Conservation (phyloP, 2,888 invertebrate genomes). For the Hetaerina titia region DNA sequence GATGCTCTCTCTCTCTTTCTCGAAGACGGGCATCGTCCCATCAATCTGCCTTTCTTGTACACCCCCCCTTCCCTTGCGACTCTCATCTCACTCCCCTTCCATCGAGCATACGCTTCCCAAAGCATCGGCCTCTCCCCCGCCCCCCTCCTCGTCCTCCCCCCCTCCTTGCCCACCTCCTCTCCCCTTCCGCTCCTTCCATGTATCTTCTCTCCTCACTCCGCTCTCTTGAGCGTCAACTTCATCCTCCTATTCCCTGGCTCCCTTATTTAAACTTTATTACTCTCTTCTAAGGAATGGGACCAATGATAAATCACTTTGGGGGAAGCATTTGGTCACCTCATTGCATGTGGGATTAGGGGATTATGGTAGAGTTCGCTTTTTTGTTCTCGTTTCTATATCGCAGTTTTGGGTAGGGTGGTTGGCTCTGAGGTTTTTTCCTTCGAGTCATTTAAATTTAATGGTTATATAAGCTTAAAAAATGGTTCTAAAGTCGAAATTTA, state of each 20-base stretch:
- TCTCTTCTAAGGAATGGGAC: background rate
- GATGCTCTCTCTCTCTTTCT: no score
- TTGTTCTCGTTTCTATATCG: background rate
- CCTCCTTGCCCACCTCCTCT: background rate
- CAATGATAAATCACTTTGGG: constrained; percentile 24
- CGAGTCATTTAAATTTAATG: background rate
- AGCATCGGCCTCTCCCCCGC: background rate
- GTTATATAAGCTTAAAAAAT: background rate
- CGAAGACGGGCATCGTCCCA: background rate
- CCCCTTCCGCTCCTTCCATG: background rate
- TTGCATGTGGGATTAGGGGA: constrained; percentile 13
- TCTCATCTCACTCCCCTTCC: no score
- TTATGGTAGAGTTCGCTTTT: background rate
- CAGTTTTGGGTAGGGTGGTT: background rate
- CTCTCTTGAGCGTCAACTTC: background rate
- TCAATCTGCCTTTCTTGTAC: background rate
- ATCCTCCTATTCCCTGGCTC: constrained; percentile 23
- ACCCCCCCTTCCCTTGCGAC: no score
- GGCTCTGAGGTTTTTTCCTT: background rate
- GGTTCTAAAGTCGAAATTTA: background rate
- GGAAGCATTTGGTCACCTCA: constrained; percentile 3
- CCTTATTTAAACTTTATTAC: constrained; percentile 32
- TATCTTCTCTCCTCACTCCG: background rate
- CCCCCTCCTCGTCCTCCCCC: background rate
- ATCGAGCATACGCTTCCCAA: background rate